Base-by-base conservation (phyloP, 2,797 vertebrate species). In the Pangasius krempfi region DNA sequence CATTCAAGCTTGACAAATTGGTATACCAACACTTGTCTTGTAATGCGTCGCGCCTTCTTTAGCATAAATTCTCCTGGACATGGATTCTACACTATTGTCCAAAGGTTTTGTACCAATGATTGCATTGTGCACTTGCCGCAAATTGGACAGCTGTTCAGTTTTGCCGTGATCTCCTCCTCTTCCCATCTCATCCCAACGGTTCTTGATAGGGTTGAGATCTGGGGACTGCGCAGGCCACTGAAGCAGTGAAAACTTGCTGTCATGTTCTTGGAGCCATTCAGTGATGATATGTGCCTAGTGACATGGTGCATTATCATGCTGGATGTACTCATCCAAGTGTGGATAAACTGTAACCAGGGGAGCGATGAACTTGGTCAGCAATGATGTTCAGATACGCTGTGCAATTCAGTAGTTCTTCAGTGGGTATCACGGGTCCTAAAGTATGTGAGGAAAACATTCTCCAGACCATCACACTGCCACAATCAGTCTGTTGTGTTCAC, bases 261-360 rank as follows among this genome's bases (percentile, higher is more conserved):
- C 83, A 70, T 84, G 83, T 68, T 84, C n/a, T 54, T 70, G 83
- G 60, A 84, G n/a, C 60, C 50, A 72, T 87, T 27, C 68, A 47
- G 70, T 50, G 87, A 62, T 88, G 87, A 88, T 90, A 44, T 88
- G 76, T 86, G 70, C 79, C 70, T 30, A 22, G 62, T 44, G 87
- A 84, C 89, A 84, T 50, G 62, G 60, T 37, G 76, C 87, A 82
- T 76, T 83, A 79, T 88, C 89, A 60, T 72, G 66, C 68, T 70
- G 84, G 84, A 76, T 76, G 84, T 76, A 79, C 84, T 90, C 85
- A 88, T 72, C 76, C 60, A 62, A 87, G 52, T 54, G 88, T n/a
- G 44, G 62, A 27, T 86, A 56, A 88, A 88, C 85, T 73, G 89
- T 52, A 81, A 76, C 85, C 78, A 64, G 50, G 86, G 88, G 86